Evolutionary conservation across 2,113 vertebrate genomes (phyloP), one percentile per base, ranked within the genome.

Genomic region (Limnothrissa miodon): DNA sequence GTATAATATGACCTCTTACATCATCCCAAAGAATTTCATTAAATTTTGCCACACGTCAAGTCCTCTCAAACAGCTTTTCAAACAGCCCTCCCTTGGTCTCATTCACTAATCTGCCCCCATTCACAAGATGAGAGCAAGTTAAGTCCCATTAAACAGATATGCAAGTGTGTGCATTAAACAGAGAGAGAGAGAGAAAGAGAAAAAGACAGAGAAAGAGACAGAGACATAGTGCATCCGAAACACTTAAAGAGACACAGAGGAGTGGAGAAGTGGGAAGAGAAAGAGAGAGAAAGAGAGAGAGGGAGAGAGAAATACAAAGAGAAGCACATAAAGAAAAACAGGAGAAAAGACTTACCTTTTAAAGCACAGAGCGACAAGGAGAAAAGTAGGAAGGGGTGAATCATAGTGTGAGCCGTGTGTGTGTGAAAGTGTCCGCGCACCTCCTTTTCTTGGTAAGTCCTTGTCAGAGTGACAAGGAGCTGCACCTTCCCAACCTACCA

Each of bases 281-380:
- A n/a, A 79, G 5, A 79, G 21, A 36, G 5, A 19, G 2, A 39
- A 15, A 36, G 25, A 80, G n/a, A 29, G 79, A 80, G 45, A 33
- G 33, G 53, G 15, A 80, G 4, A 45, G 78, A 80, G 23, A 21
- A 33, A 45, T 13, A 45, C 25, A 9, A 51, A 10, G 15, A 51
- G 23, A 45, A 36, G 15, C 8, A 23, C 11, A 6, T 23, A 9
- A 45, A 23, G 78, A 45, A 21, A 25, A n/a, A 33, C 46, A 15
- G 39, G 33, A 66, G 13, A 25, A 59, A 8, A 48, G 46, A 13
- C 85, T 81, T 86, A 86, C 85, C 85, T 86, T 82, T 78, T 19
- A 83, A 66, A 83, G 83, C 83, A 83, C 79, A 86, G 56, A 83
- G 80, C 51, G 79, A 81, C 29, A 86, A 29, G 39, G 82, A 86